phyloP scores from a whole-genome alignment of 2,113 vertebrate genomes.

The Percina caprodes region DNA sequence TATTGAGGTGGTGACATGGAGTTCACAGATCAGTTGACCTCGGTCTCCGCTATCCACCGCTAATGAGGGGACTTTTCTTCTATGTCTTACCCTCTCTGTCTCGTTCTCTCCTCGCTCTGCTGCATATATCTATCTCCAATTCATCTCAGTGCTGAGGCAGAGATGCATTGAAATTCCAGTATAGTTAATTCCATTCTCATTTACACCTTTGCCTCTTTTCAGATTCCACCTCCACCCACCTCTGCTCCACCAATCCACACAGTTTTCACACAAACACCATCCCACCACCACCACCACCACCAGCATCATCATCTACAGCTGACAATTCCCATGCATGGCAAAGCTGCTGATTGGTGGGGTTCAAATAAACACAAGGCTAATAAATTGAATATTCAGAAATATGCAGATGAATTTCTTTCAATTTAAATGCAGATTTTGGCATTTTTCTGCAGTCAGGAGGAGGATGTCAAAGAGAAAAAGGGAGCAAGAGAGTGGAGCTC shows the following conservation, averaged over 20 bases:
- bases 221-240: neutral
- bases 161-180: neutral
- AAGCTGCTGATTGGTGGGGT: conserved; percentile 46
- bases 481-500: conserved; percentile 11
- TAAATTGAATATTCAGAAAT: conserved; percentile 80
- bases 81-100: neutral
- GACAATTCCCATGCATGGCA: conserved; percentile 5
- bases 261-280: neutral
- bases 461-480: conserved; percentile 12
- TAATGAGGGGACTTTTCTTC: conserved; percentile 65
- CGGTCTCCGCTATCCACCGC: conserved; percentile 34
- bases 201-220: conserved; percentile 9
- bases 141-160: neutral
- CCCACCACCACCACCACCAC: neutral
- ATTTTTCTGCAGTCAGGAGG: conserved; percentile 66
- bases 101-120: conserved; percentile 1
- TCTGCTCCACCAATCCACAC: neutral
- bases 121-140: neutral
- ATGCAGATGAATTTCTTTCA: conserved; percentile 79
- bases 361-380: conserved; percentile 51
- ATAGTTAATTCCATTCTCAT: conserved; percentile 3
- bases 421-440: conserved; percentile 86
- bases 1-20: conserved; percentile 57
- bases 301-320: conserved; percentile 8
- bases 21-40: conserved; percentile 69